Base-by-base conservation (phyloP, 2,888 invertebrate genomes). In the Trachelus tabidus region DNA sequence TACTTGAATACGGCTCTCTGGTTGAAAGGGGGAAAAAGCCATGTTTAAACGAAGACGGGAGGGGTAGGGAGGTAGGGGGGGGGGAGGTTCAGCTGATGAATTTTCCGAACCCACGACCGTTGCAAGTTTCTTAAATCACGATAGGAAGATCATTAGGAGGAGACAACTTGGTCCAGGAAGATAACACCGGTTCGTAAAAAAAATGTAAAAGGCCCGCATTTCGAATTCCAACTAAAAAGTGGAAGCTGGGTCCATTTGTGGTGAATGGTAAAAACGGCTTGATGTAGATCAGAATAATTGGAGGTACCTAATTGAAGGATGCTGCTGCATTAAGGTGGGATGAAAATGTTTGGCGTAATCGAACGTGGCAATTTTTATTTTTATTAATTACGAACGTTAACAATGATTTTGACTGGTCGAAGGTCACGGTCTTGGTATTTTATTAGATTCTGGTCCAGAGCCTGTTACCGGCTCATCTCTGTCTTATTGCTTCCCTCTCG, bases 71-170 rank as follows among this genome's bases (percentile, higher is more conserved):
- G 4, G n/a, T n/a, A n/a, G n/a, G n/a, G n/a, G 30, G 12, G n/a
- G 4, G n/a, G 12, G 11, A 30, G 34, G 12, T 2, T 71, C 11
- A 33, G 71, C 71, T 71, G 83, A 81, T 81, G 81, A 82, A 80
- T 77, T 77, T 56, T 31, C 75, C 81, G 73, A 81, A 84, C 73
- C 40, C 73, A 68, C 23, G 76, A 23, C 37, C 76, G 78, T 79
- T 79, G 37, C 40, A 6, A 23, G 80, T 81, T 80, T 68, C 76
- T 79, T 83, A 86, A 86, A 86, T 86, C 86, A 85, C 83, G 83
- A 85, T 84, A 85, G 80, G 79, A 76, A 75, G 77, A 84, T 86
- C 82, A 83, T 85, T 84, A 82, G 74, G 78, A 83, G 81, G 80
- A 81, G 75, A 78, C 79, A 77, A 75, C 83, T 80, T 77, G 80